Percentiles rank a stretch among this genome's conserved stretches.
Evolutionary conservation across 30 jellyfish, hydroid and myxozoan genomes (phyloP).

Genomic region (Aurelia sp.): DNA sequence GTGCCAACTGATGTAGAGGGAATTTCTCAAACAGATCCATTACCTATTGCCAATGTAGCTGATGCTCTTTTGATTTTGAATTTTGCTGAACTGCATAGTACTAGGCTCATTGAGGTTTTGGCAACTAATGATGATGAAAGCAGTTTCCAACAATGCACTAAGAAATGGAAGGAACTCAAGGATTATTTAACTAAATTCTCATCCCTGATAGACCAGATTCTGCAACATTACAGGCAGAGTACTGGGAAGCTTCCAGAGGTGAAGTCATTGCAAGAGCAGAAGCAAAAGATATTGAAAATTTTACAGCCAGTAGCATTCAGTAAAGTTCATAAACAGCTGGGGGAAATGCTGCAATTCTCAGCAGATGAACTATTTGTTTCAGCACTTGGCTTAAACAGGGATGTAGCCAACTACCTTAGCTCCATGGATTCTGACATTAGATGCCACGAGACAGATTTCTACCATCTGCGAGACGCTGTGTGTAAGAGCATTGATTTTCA

Average conservation of each 20-base stretch:
- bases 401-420: background rate
- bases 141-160: no score
- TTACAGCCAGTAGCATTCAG: background rate
- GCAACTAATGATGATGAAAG: no score
- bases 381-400: conserved; percentile 6
- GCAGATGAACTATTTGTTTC: background rate
- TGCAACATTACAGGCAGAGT: background rate
- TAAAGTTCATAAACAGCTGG: background rate
- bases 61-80: no score
- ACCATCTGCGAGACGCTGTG: background rate
- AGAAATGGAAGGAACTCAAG: background rate
- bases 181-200: background rate
- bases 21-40: no score
- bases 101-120: no score
- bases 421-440: background rate
- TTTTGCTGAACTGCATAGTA: no score
- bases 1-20: no score
- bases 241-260: background rate
- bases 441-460: background rate
- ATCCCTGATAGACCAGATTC: background rate
- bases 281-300: background rate
- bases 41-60: no score
- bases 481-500: background rate
- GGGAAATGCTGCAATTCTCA: background rate
- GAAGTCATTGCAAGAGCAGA: background rate